phyloP scores from a whole-genome alignment of 1,140 invertebrate genomes.

The Lepidurus arcticus region DNA sequence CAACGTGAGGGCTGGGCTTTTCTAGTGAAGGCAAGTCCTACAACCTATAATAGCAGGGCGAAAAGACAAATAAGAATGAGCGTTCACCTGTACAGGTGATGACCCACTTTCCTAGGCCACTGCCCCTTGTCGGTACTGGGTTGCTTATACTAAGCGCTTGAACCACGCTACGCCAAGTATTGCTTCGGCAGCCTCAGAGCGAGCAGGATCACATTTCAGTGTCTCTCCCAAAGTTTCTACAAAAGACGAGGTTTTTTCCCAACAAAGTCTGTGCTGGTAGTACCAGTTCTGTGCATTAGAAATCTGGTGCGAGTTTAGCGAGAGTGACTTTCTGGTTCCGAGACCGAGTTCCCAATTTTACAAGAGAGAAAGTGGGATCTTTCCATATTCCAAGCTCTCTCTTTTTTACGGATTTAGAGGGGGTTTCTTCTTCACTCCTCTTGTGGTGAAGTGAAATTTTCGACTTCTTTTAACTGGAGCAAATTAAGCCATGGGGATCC shows the following conservation, averaged over 20 bases:
- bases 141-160: not conserved
- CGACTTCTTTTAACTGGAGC: not conserved
- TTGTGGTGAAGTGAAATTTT: not conserved
- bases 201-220: not conserved
- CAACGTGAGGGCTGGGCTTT: not conserved
- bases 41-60: not conserved
- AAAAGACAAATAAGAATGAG: constrained; percentile 9
- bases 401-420: not conserved
- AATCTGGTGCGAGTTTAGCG: constrained; percentile 1
- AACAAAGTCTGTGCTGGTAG: no score
- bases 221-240: not conserved
- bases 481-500: not conserved
- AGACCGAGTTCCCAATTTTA: not conserved
- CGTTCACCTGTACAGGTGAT: constrained; percentile 15
- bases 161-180: not conserved
- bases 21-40: constrained; percentile 5
- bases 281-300: not conserved
- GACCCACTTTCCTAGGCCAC: constrained; percentile 12
- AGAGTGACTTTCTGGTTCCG: constrained; percentile 16
- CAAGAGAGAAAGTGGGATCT: not conserved
- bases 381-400: not conserved
- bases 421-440: not conserved
- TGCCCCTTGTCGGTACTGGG: not conserved
- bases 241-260: no score
- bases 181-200: constrained; percentile 12